Percentiles rank a stretch among this genome's conserved stretches.
These are phyloP conservation scores for Caerostris darwini DNA, from an alignment of 1,140 invertebrate genomes.

Conservation along the genomic window DNA sequence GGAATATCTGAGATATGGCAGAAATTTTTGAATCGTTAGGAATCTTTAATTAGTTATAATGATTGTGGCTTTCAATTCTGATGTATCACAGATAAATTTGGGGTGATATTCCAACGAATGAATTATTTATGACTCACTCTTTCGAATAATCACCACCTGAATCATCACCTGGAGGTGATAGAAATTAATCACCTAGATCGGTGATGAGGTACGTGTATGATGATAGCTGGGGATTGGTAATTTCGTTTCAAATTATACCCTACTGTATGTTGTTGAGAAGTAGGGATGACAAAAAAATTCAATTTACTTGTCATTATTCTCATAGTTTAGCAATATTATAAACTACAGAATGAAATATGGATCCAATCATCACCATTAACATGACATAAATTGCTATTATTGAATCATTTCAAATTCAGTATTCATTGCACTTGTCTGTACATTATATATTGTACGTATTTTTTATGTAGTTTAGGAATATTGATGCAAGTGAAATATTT, in stretches of 20 bases:
- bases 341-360: neutral
- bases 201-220: neutral
- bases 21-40: neutral
- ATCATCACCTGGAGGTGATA: neutral
- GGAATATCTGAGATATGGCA: neutral
- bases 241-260: slow-evolving; percentile 24
- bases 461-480: too few species aligned
- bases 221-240: slow-evolving; percentile 13
- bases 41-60: neutral
- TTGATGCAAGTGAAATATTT: too few species aligned
- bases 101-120: neutral
- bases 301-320: neutral
- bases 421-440: neutral
- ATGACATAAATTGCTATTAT: neutral
- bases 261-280: neutral
- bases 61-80: neutral
- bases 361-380: neutral
- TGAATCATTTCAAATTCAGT: neutral
- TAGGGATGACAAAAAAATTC: neutral
- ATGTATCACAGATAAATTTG: neutral
- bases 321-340: neutral
- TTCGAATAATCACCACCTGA: neutral
- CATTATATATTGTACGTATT: neutral
- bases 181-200: neutral
- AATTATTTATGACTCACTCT: slow-evolving; percentile 1